Base-by-base conservation (phyloP, 2,888 invertebrate genomes). In the Phaedon cochleariae region DNA sequence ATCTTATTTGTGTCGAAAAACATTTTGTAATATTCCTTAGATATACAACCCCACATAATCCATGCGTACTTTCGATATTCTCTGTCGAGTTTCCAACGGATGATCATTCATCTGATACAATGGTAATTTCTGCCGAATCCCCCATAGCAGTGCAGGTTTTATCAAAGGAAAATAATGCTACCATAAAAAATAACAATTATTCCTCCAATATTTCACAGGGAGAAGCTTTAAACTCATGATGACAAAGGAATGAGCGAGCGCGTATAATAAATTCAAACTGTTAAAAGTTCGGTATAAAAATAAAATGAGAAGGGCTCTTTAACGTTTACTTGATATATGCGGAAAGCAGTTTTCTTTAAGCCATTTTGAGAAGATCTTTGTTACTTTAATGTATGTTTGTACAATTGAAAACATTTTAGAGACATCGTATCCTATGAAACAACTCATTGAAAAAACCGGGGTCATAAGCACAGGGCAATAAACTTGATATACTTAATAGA, bases 351-450 rank as follows among this genome's bases (percentile, higher is more conserved):
- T 73, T 72, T 69, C 72, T 67, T 68, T 69, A 67, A 72, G 71
- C 71, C 69, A 73, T 73, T 73, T 69, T 70, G 69, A 67, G 69
- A 62, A 62, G 70, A 71, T 71, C 74, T 74, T 75, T 75, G 74
- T 75, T 74, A 70, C 69, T 72, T 70, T 75, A 73, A 74, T 75
- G 73, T 72, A 75, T 74, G 71, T 72, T 72, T 71, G 68, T 69
- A 69, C 72, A 74, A 73, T 74, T 73, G 71, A 71, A 73, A 74
- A 72, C 73, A 71, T 73, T 73, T 74, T 70, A 74, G 68, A 73
- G 73, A 59, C 70, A 68, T 70, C 73, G 69, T 66, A 67, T 74
- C 68, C 64, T 55, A 74, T 72, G 69, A 73, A 73, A 71, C 70
- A 71, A 69, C 70, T 64, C 70, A 70, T 71, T 69, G 71, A 71